phyloP scores from a whole-genome alignment of 2,797 vertebrate genomes.

The Microcaecilia unicolor region DNA sequence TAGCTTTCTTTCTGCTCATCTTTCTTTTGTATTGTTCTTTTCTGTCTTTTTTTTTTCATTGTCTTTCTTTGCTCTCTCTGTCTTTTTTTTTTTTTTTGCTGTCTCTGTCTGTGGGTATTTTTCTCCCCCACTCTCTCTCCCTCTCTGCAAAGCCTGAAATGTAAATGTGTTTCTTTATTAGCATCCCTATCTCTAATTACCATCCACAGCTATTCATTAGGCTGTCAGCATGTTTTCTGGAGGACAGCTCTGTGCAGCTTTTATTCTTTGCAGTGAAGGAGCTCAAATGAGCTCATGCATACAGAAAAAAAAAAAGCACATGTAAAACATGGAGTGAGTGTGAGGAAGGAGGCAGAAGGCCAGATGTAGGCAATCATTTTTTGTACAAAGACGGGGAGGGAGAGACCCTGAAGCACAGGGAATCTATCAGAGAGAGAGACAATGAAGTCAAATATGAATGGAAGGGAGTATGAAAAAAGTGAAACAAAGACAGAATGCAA shows the following conservation, averaged over 20 bases:
- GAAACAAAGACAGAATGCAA: not conserved
- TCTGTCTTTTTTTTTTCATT: slow-evolving; percentile 4
- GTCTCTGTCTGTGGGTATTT: slow-evolving; percentile 1
- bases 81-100: not conserved
- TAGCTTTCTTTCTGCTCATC: not conserved
- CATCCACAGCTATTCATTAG: slow-evolving; percentile 55
- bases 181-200: slow-evolving; percentile 55
- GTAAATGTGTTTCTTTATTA: slow-evolving; percentile 57
- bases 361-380: not conserved
- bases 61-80: not conserved
- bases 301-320: not conserved
- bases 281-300: slow-evolving; percentile 17
- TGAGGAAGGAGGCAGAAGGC: not conserved
- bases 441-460: not conserved
- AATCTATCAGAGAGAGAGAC: not conserved
- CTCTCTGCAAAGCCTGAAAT: slow-evolving; percentile 50
- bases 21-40: not conserved
- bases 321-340: not conserved
- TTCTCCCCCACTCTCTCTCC: slow-evolving; percentile 4
- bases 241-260: slow-evolving; percentile 30
- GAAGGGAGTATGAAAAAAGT: not conserved
- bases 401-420: too few relatives aligned
- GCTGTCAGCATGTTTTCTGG: slow-evolving; percentile 44
- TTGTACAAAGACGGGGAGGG: too few relatives aligned
- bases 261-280: slow-evolving; percentile 6